These are phyloP conservation scores for Rhingia campestris DNA, from an alignment of 2,888 invertebrate genomes.

Conservation along the genomic window DNA sequence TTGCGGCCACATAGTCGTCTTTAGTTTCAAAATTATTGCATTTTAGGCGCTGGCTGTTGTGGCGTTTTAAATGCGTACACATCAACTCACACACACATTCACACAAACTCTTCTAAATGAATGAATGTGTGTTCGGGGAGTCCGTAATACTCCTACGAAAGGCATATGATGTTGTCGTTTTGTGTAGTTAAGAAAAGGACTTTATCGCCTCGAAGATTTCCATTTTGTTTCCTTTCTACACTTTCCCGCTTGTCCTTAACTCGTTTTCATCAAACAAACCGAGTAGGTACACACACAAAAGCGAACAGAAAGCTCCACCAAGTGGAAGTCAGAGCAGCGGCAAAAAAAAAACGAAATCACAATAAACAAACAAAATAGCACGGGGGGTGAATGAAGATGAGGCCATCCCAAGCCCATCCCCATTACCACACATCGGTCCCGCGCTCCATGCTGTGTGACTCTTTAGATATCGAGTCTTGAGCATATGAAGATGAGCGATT, in stretches of 20 bases:
- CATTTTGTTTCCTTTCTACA: conserved; percentile 32
- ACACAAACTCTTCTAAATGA: conserved; percentile 17
- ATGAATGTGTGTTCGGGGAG: conserved; percentile 41
- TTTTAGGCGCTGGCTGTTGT: conserved; percentile 40
- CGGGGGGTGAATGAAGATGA: neutral
- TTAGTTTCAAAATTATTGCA: conserved; percentile 32
- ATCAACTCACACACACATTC: conserved; percentile 20
- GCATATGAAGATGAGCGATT: conserved; percentile 17
- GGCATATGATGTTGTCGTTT: conserved; percentile 60
- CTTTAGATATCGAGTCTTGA: conserved; percentile 10
- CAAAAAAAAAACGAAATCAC: conserved; percentile 6
- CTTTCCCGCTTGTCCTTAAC: conserved; percentile 21
- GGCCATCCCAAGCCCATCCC: neutral
- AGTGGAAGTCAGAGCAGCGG: neutral
- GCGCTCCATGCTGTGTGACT: neutral
- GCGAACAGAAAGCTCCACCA: neutral
- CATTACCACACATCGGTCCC: neutral
- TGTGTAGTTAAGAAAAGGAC: conserved; percentile 59
- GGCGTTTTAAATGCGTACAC: conserved; percentile 46
- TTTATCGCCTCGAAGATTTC: conserved; percentile 56
- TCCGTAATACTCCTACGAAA: conserved; percentile 5
- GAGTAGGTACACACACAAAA: neutral
- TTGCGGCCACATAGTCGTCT: conserved; percentile 18
- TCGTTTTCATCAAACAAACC: conserved; percentile 14
- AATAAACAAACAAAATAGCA: conserved; percentile 45